Conservation (phyloP, 2,888 invertebrate species). For the Sinopyrophorus schimmeli region DNA sequence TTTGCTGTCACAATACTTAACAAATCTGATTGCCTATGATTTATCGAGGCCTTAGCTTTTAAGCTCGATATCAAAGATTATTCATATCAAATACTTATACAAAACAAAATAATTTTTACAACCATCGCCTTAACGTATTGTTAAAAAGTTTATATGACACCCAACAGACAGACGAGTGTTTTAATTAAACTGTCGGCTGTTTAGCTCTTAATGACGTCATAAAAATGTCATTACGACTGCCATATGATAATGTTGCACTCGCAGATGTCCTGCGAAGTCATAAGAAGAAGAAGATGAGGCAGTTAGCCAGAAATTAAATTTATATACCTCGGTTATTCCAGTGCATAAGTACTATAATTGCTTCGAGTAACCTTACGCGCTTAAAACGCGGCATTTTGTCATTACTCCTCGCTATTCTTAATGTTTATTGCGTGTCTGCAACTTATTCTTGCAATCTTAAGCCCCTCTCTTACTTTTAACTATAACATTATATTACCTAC, state of each 20-base stretch:
- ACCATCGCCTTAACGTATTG: constrained; percentile 21
- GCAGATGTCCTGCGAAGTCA: constrained; percentile 29
- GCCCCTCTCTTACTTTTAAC: constrained; percentile 12
- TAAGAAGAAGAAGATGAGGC: constrained; percentile 27
- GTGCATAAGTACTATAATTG: constrained; percentile 25
- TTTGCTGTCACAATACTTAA: too few species aligned
- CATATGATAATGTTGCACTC: constrained; percentile 36
- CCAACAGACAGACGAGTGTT: constrained; percentile 34
- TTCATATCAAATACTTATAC: too few species aligned
- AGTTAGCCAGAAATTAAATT: constrained; percentile 26
- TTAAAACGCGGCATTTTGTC: constrained; percentile 10
- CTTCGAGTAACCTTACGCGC: constrained; percentile 16
- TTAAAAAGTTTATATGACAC: constrained; percentile 34
- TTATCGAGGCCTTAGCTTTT: too few species aligned
- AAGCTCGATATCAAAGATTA: too few species aligned
- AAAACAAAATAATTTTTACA: constrained; percentile 22
- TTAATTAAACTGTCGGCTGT: constrained; percentile 43
- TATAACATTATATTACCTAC: constrained; percentile 5
- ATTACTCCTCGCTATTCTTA: constrained; percentile 14
- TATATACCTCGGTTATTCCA: constrained; percentile 17
- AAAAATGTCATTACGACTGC: constrained; percentile 40
- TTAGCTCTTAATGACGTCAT: constrained; percentile 41
- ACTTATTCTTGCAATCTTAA: constrained; percentile 6
- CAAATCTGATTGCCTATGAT: too few species aligned
- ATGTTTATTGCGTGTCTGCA: constrained; percentile 16